A percentile compares a stretch with the other conserved stretches of the same genome.
Evolutionary conservation across 2,797 vertebrate species (phyloP).

Genomic region (Prunella strophiata): DNA sequence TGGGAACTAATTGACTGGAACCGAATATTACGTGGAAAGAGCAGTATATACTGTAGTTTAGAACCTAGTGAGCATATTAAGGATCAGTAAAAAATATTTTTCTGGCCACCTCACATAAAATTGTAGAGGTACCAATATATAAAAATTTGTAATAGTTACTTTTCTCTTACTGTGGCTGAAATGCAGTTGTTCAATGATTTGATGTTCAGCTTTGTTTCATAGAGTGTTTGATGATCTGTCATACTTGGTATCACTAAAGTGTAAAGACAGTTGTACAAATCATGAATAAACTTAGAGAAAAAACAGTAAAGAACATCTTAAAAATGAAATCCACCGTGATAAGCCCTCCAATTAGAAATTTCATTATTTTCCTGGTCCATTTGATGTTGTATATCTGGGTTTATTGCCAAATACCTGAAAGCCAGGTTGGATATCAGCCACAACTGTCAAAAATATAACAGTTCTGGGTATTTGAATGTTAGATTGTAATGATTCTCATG

Average conservation of each 20-base stretch:
- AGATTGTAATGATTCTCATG: slow-evolving; percentile 84
- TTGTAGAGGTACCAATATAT: slow-evolving; percentile 15
- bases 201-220: not conserved
- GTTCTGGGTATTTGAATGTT: slow-evolving; percentile 80
- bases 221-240: slow-evolving; percentile 47
- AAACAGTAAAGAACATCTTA: slow-evolving; percentile 52
- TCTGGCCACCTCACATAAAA: slow-evolving; percentile 38
- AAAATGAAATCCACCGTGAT: slow-evolving; percentile 68
- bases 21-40: slow-evolving; percentile 66
- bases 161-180: not conserved
- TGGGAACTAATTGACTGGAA: slow-evolving; percentile 72
- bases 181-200: not conserved
- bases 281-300: slow-evolving; percentile 51
- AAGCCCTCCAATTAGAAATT: slow-evolving; percentile 73
- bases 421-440: slow-evolving; percentile 85
- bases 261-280: slow-evolving; percentile 49
- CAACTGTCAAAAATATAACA: slow-evolving; percentile 78
- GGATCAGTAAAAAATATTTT: slow-evolving; percentile 64
- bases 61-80: slow-evolving; percentile 63
- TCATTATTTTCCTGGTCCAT: slow-evolving; percentile 66
- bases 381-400: slow-evolving; percentile 73
- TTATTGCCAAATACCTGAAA: slow-evolving; percentile 88
- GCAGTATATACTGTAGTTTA: slow-evolving; percentile 46
- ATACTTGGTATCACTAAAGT: slow-evolving; percentile 45
- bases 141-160: not conserved